These are phyloP conservation scores for Albula goreensis DNA, from an alignment of 2,113 vertebrate species.

Conservation along the genomic window DNA sequence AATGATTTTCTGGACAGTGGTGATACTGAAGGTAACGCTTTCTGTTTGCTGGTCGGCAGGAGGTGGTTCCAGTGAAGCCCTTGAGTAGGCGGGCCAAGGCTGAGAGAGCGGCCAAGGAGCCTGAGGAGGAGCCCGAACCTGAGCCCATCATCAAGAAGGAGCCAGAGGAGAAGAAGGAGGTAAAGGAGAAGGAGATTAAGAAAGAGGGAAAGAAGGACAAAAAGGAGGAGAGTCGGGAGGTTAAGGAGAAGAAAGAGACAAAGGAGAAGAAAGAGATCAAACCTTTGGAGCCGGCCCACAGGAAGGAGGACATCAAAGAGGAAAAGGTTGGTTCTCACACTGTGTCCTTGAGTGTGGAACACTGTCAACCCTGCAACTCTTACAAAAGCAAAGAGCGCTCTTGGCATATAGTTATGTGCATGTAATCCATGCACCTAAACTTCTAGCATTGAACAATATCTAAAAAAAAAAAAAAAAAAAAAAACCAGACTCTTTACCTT, in stretches of 20 bases:
- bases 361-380: neutral
- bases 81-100: constrained; percentile 74
- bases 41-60: constrained; percentile 62
- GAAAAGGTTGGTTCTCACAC: constrained; percentile 64
- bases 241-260: constrained; percentile 80
- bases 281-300: constrained; percentile 75
- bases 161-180: constrained; percentile 75
- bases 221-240: constrained; percentile 80
- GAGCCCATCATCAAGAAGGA: constrained; percentile 76
- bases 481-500: too few relatives aligned
- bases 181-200: constrained; percentile 76
- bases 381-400: too few relatives aligned
- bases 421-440: too few relatives aligned
- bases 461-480: too few relatives aligned
- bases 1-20: too few relatives aligned
- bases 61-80: constrained; percentile 72
- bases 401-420: too few relatives aligned
- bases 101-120: constrained; percentile 70
- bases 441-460: too few relatives aligned
- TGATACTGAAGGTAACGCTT: neutral
- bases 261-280: constrained; percentile 86
- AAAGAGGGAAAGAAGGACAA: constrained; percentile 84
- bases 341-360: neutral
- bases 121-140: constrained; percentile 45
- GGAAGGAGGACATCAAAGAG: constrained; percentile 80